Evolutionary conservation across 2,888 invertebrate genomes (phyloP), one percentile per base, ranked within the genome.

Genomic region (Lycophotia porphyrea): DNA sequence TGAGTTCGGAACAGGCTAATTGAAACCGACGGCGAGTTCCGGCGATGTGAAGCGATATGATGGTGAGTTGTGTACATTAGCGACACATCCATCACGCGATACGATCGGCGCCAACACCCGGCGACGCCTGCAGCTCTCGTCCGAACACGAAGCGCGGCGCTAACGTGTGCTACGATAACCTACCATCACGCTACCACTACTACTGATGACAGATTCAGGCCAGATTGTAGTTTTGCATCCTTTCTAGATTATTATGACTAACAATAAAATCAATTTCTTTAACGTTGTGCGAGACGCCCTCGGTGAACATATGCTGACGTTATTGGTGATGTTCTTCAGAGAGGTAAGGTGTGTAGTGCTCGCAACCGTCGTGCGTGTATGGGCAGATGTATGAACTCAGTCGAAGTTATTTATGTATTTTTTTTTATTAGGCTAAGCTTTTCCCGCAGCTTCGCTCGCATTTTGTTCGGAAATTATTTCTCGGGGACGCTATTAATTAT

Each of bases 1-100:
- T 36, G 34, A 58, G 64, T 55, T 69, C 44, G 52, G 47, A 58
- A 60, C 61, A 39, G 11, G 58, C 60, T 71, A 68, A 78, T 74
- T 74, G 74, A 64, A 74, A 49, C 66, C 27, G 60, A 68, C 21
- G 67, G 60, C 63, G 69, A 65, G 67, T 39, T 71, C 69, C 36
- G 42, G 44, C 36, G 69, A 71, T 73, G 64, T 39, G 31, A 67
- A 24, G 66, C 63, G 75, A 71, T 75, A 60, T 42, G 44, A 69
- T 21, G 63, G 65, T 34, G 78, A 60, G 61, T 34, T 52, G 60
- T 34, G 39, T 42, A 60, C 65, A 71, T 82, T 78, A 85, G 72
- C 72, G 61, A 36, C 39, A 63, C 52, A 72, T 85, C 85, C 49
- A 76, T 84, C 69, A 84, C 52, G 58, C 42, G 82, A 81, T 66